Evolutionary conservation across 2,797 vertebrate genomes (phyloP), one percentile per base, ranked within the genome.

Genomic region (Characodon lateralis): DNA sequence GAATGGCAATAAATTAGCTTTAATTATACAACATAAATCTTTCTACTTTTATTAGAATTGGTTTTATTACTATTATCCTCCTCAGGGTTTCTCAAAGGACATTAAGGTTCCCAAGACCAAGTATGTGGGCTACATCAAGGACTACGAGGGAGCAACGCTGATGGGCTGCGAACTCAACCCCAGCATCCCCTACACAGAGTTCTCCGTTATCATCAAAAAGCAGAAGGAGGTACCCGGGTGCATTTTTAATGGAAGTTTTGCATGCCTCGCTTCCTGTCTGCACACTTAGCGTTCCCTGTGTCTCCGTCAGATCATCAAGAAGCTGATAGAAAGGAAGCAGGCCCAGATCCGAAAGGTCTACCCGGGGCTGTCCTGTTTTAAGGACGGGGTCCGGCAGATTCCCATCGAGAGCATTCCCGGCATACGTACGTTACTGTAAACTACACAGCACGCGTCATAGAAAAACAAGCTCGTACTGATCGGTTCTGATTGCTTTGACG

Each of bases 151-250:
- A 72, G 98, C 98, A 84, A 99, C 98, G 0, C 95, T 99, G 78
- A 99, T 99, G 98, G 98, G 98, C 79, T 99, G 98, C 88, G 98
- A 99, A 84, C 95, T 99, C 76, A 99, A 99, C 89, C 98, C 98
- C 72, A 96, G 96, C 91, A 99, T 99, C 82, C 98, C 98, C 0
- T 99, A 99, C 92, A 99, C 98, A 0, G 98, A 99, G 92, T 99
- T 99, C 93, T 99, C 98, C 2, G 97, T 99, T 82, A 99, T 99
- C 89, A 99, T 99, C 91, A 99, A 99, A 93, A 99, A 99, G 86
- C 98, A 99, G 90, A 99, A 99, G 90, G 98, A 99, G 97, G 98
- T 99, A 83, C 61, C 87, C 77, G 35, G 63, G 18, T 74, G 56
- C 74, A 24, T 59, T 68, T 71, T 16, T 16, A 63, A 53, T 35